Base-by-base conservation (phyloP, 2,113 vertebrate species). In the Vimba vimba region DNA sequence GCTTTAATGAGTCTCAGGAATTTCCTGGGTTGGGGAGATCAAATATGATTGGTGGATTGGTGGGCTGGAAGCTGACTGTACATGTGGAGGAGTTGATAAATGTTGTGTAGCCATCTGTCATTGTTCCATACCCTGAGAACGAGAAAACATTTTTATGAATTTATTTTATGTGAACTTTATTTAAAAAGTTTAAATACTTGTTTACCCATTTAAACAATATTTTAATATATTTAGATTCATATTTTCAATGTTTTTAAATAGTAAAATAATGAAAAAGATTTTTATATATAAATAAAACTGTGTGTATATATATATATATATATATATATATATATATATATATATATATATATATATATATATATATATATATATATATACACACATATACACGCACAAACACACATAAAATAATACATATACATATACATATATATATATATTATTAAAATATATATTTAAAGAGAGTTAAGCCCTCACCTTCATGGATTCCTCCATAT, bases 61-160 rank as follows among this genome's bases (percentile, higher is more conserved):
- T 96, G 66, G 97, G 97, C 78, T 97, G 96, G 93, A 96, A 97
- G 95, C 97, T 97, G 94, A 96, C 96, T 85, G 97, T 97, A 88
- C 96, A 97, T 5, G 96, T 96, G 66, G 96, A 97, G 87, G 97
- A 96, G 77, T 97, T 97, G 94, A 97, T 96, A 92, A 97, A 97
- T 0, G 96, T 97, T 11, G 96, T 97, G 90, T 96, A 97, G 86
- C 97, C 96, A 0, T 97, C 97, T 1, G 96, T 97, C 96, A 97
- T 97, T 69, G 97, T 96, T 88, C 97, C 97, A 0, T 97, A 97
- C 89, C 97, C 97, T 97, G 94, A 85, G 88, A 85, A 90, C 66
- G 93, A 87, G 21, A 86, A 30, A 77, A 36, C 12, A 27, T 50
- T 50, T 47, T 2, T 25, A 75, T 74, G 2, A n/a, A 13, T n/a